A percentile compares a stretch with the other conserved stretches of the same genome.
phyloP scores from a whole-genome alignment of 2,797 vertebrate genomes.

The Periophthalmus magnuspinnatus region DNA sequence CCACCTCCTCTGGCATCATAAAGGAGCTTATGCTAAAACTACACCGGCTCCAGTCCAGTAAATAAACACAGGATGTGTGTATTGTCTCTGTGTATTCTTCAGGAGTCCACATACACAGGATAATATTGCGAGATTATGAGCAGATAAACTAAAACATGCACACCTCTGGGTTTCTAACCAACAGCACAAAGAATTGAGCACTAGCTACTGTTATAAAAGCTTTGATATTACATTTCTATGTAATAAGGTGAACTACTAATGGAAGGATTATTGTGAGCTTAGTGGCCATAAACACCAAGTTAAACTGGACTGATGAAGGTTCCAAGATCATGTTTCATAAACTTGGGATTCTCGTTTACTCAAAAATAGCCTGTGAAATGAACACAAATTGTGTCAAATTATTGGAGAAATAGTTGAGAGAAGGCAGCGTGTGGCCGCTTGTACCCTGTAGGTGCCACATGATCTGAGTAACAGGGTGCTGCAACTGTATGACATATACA shows the following conservation, averaged over 20 bases:
- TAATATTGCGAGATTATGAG: no score
- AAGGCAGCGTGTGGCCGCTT: neutral
- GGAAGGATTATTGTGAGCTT: constrained; percentile 13
- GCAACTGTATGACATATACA: neutral
- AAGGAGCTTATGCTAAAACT: neutral
- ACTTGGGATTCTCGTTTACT: neutral
- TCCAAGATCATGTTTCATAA: neutral
- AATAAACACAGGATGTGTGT: neutral
- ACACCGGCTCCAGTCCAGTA: neutral
- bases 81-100: no score
- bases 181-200: constrained; percentile 10
- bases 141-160: neutral
- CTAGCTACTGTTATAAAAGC: constrained; percentile 37
- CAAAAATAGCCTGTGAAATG: neutral
- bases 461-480: neutral
- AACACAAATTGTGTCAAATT: neutral
- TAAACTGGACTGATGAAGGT: constrained; percentile 9
- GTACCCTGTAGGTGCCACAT: neutral
- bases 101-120: no score
- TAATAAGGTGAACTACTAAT: constrained; percentile 11
- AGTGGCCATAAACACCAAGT: constrained; percentile 23
- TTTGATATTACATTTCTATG: constrained; percentile 32
- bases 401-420: neutral
- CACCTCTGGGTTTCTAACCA: neutral
- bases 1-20: neutral